Evolutionary conservation across 2,113 vertebrate species (phyloP).

Genomic region (Tonatia bakeri): DNA sequence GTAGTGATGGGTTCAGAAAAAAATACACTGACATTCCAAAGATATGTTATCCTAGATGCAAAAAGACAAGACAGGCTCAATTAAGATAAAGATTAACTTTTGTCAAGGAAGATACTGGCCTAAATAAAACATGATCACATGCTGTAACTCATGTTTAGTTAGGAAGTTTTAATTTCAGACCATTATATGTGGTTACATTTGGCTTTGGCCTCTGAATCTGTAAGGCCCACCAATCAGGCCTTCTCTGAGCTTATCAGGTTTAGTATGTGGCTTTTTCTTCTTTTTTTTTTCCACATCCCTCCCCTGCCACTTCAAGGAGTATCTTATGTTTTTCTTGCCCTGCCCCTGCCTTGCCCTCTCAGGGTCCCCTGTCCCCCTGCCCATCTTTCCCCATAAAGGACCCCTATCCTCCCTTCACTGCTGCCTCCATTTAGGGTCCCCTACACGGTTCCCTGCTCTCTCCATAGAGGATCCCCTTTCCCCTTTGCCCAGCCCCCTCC

Average conservation of each 20-base stretch:
- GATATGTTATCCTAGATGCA: background rate
- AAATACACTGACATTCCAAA: background rate
- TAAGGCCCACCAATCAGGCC: background rate
- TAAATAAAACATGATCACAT: no score
- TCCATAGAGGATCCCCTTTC: background rate
- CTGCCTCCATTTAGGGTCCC: no score
- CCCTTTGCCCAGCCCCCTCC: no score
- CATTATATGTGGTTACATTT: background rate
- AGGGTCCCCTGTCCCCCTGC: background rate
- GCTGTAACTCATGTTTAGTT: no score
- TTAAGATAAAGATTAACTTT: background rate
- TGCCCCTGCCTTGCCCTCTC: background rate
- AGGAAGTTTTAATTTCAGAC: background rate
- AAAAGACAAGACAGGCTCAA: background rate
- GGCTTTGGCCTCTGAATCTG: background rate
- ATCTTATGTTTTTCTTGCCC: background rate
- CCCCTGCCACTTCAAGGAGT: background rate
- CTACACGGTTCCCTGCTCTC: background rate
- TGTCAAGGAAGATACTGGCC: no score
- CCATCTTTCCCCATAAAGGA: background rate
- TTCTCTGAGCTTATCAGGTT: background rate
- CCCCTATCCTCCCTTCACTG: background rate
- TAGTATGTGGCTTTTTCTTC: background rate
- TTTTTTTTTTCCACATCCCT: background rate
- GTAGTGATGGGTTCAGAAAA: background rate